phyloP scores from a whole-genome alignment of 2,113 vertebrate species.

The Crypturellus undulatus region DNA sequence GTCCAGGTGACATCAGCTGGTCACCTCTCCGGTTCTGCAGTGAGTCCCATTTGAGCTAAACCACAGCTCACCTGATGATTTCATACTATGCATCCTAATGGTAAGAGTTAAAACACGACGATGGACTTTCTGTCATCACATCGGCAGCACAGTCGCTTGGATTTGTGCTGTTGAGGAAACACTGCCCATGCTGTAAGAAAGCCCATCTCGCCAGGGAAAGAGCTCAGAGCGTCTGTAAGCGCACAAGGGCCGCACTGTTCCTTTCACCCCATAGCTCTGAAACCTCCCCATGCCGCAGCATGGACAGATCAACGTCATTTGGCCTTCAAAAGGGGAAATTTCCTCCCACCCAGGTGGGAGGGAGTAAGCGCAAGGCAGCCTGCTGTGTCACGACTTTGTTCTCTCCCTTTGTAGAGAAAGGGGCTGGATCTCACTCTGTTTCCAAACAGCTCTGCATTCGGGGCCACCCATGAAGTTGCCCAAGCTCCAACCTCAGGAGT shows the following conservation, averaged over 20 bases:
- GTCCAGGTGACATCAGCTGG: background rate
- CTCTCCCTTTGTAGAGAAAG: conserved; percentile 10
- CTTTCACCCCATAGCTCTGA: background rate
- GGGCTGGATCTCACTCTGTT: conserved; percentile 11
- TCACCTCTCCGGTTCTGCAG: background rate
- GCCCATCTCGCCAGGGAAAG: background rate
- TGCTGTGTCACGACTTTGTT: conserved; percentile 1
- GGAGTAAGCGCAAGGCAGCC: background rate
- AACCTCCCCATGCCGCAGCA: background rate
- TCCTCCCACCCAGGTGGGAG: conserved; percentile 15
- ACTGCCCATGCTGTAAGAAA: background rate
- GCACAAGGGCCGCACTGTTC: background rate
- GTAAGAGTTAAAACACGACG: background rate
- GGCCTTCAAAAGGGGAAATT: background rate
- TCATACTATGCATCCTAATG: background rate
- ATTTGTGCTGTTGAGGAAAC: background rate
- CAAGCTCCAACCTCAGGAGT: conserved; percentile 12
- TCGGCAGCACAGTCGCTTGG: background rate
- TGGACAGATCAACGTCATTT: background rate
- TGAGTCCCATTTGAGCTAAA: background rate
- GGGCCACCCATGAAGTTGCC: conserved; percentile 52
- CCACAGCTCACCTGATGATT: background rate
- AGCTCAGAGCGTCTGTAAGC: background rate
- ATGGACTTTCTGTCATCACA: background rate
- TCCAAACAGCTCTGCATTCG: background rate